Evolutionary conservation across 2,888 invertebrate species (phyloP), one percentile per base, ranked within the genome.

Genomic region (Frankliniella fusca): DNA sequence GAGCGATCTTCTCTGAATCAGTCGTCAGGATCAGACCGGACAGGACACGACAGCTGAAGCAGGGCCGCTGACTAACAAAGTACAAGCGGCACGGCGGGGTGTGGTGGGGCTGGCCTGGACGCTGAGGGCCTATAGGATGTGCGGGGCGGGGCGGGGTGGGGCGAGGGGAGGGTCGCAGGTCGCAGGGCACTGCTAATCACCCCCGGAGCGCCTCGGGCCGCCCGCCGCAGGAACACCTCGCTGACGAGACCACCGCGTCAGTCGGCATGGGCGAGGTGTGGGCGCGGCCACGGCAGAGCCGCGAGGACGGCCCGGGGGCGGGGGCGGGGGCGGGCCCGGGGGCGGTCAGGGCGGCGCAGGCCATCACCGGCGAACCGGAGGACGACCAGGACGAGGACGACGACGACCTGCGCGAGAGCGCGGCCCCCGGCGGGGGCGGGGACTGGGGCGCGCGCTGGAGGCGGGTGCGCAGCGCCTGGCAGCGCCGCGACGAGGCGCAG

Each of bases 251-350:
- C 61, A n/a, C 20, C 61, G 61, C 20, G 7, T 23, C 27, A 23
- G 70, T 11, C 70, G 27, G 70, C 70, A 76, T 76, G 70, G 70
- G 70, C 70, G 70, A 76, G 70, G 70, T 76, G 70, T 76, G 70
- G 70, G 12, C 70, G 70, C 70, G 70, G 27, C 70, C 70, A 20
- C 54, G 54, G 54, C 54, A 15, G 54, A 15, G 38, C 38, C 38
- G 38, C 38, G 38, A 38, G 38, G 38, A 38, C 2, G 38, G 38
- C 38, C 3, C 38, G 61, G 20, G 61, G 61, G n/a, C 61, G 61
- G 61, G n/a, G 18, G 38, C 38, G 61, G 20, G 61, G 61, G n/a
- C 61, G 61, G 61, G n/a, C 61, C 18, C 70, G 27, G 70, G 70
- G 70, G 12, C 70, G 70, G 9, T 10, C 70, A 76, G 27, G 70